Percentiles rank a stretch among this genome's conserved stretches.
phyloP scores from a whole-genome alignment of 1,140 invertebrate genomes.

The Macrobrachium nipponense region DNA sequence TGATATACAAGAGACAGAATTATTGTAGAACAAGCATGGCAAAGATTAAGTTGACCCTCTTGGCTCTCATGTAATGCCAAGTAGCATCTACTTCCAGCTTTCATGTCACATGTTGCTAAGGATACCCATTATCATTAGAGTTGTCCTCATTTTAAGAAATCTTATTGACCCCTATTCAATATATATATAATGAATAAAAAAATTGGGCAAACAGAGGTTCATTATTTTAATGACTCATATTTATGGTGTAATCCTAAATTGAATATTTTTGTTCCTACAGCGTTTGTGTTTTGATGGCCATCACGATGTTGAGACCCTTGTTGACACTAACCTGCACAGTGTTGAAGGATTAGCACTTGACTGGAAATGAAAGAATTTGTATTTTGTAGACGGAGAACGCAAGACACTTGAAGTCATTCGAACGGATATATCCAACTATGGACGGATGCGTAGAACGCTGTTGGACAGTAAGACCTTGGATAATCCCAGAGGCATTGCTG shows the following conservation, averaged over 20 bases:
- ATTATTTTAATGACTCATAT: too few relatives aligned
- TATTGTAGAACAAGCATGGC: too few relatives aligned
- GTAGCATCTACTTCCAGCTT: too few relatives aligned
- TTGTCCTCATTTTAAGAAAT: too few relatives aligned
- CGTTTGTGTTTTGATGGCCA: constrained; percentile 81
- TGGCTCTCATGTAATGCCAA: too few relatives aligned
- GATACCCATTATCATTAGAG: too few relatives aligned
- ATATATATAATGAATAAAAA: too few relatives aligned
- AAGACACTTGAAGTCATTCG: constrained; percentile 81
- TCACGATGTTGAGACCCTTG: constrained; percentile 76
- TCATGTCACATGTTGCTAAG: too few relatives aligned
- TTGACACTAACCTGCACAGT: constrained; percentile 80
- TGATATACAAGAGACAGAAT: too few relatives aligned
- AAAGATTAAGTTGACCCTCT: too few relatives aligned
- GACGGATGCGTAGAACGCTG: constrained; percentile 83
- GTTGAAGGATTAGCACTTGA: constrained; percentile 94
- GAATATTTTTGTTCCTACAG: constrained; percentile 67
- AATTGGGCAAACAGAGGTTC: too few relatives aligned
- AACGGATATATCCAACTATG: constrained; percentile 76
- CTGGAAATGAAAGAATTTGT: constrained; percentile 92
- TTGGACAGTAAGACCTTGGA: constrained; percentile 78
- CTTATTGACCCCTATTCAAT: too few relatives aligned
- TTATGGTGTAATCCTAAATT: not conserved
- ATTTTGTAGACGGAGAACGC: constrained; percentile 85
- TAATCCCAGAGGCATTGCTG: constrained; percentile 88